Base-by-base conservation (phyloP, 2,888 invertebrate species). In the Eurois occulta region DNA sequence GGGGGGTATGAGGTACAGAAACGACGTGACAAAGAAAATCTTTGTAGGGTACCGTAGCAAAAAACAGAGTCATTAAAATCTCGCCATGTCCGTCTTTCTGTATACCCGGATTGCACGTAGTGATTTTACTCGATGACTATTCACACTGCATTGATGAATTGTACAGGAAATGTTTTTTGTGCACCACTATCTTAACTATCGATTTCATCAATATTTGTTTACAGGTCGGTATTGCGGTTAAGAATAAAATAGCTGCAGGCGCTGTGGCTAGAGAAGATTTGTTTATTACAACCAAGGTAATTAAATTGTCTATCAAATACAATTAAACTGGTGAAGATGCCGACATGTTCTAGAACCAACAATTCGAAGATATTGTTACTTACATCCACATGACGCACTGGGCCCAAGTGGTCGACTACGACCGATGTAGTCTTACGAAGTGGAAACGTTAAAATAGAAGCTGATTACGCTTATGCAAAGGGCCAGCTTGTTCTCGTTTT, bases 211-310 rank as follows among this genome's bases (percentile, higher is more conserved):
- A 24, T 35, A 13, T 67, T 32, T 75, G 6, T 62, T 69, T 6
- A 0, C 88, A 95, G 95, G 93, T 95, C 0, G 95, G 95, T 0
- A 78, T 77, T n/a, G 97, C 95, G 0, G 90, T 97, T 1, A 92
- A 93, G 38, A 94, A 94, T 11, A 97, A 97, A 90, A 96, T 97
- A 65, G 86, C 87, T 0, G 95, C 96, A 35, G 97, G 97, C 0
- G 91, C 88, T 0, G 92, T 97, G 2, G 95, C 93, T 77, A 91
- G 97, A 69, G 96, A 97, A 77, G 97, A 97, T 24, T 52, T 97
- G 1, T 97, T 97, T 86, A 90, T 97, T 46, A 96, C 97, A 0
- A 97, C 96, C 38, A 97, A 97, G 96, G 97, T 97, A 77, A 67
- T 46, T 11, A n/a, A 32, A 5, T 46, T 35, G 5, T 8, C 13